A percentile compares a stretch with the other conserved stretches of the same genome.
phyloP scores from a whole-genome alignment of 2,797 vertebrate genomes.

The Eleutherodactylus coqui region DNA sequence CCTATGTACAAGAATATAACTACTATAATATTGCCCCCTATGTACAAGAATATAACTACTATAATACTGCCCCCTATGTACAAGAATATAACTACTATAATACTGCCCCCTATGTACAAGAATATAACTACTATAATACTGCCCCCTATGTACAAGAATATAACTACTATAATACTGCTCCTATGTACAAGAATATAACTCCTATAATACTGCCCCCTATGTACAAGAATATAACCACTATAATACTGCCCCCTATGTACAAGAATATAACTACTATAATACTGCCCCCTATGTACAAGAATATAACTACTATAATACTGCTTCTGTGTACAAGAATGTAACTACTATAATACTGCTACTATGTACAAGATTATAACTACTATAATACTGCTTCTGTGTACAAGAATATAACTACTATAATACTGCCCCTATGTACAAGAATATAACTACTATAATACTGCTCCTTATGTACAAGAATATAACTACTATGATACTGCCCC shows the following conservation, averaged over 20 bases:
- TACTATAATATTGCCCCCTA: too few relatives aligned
- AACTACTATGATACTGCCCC: background rate
- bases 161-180: conserved; percentile 5
- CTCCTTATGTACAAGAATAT: background rate
- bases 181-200: background rate
- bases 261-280: conserved; percentile 1
- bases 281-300: background rate
- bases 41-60: too few relatives aligned
- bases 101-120: too few relatives aligned
- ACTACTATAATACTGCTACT: conserved; percentile 5
- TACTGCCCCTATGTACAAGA: background rate
- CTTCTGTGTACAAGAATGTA: background rate
- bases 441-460: conserved; percentile 16
- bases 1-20: too few relatives aligned
- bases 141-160: background rate
- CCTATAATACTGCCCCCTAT: background rate
- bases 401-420: conserved; percentile 15
- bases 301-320: background rate
- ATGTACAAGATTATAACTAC: conserved; percentile 5
- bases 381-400: conserved; percentile 2
- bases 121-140: too few relatives aligned
- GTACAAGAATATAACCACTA: too few relatives aligned
- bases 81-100: too few relatives aligned
- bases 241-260: background rate
- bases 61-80: too few relatives aligned